These are phyloP conservation scores for Umimayanthus chanpuru DNA, from an alignment of 92 coral and sea anemone genomes.

Conservation along the genomic window DNA sequence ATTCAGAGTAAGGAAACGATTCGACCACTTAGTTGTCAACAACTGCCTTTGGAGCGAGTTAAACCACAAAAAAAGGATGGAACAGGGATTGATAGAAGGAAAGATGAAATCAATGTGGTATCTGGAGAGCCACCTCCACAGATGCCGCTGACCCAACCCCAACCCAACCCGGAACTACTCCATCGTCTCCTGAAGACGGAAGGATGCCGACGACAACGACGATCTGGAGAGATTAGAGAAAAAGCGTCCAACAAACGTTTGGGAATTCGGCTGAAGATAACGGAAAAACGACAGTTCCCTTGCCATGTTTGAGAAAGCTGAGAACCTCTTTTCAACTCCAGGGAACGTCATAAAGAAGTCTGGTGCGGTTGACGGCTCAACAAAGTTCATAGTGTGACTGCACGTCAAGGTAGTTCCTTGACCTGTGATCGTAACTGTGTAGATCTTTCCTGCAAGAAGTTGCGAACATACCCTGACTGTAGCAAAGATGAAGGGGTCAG, in stretches of 20 bases:
- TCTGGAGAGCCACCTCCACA: no score
- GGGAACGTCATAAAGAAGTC: conserved; percentile 48
- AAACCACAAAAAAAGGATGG: conserved; percentile 27
- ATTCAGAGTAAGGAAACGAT: conserved; percentile 34
- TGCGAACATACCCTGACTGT: conserved; percentile 61
- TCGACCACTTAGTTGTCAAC: conserved; percentile 44
- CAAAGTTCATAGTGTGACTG: conserved; percentile 53
- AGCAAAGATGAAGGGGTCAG: conserved; percentile 40
- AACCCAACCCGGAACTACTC: no score
- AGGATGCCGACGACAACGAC: no score
- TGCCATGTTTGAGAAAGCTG: conserved; percentile 48
- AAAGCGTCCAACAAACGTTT: neutral
- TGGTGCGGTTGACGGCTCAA: conserved; percentile 57
- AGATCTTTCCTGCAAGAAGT: conserved; percentile 41
- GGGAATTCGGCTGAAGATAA: neutral
- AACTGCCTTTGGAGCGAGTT: conserved; percentile 37
- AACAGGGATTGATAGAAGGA: conserved; percentile 46
- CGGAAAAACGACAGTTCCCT: conserved; percentile 42
- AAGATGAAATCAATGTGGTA: conserved; percentile 27
- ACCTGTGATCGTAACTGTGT: conserved; percentile 51
- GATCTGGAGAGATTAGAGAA: no score
- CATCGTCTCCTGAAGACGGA: no score
- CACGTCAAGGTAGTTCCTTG: conserved; percentile 57
- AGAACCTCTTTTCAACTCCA: conserved; percentile 9
- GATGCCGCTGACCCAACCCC: no score